Base-by-base conservation (phyloP, 1,140 invertebrate genomes). In the Adelges cooleyi region DNA sequence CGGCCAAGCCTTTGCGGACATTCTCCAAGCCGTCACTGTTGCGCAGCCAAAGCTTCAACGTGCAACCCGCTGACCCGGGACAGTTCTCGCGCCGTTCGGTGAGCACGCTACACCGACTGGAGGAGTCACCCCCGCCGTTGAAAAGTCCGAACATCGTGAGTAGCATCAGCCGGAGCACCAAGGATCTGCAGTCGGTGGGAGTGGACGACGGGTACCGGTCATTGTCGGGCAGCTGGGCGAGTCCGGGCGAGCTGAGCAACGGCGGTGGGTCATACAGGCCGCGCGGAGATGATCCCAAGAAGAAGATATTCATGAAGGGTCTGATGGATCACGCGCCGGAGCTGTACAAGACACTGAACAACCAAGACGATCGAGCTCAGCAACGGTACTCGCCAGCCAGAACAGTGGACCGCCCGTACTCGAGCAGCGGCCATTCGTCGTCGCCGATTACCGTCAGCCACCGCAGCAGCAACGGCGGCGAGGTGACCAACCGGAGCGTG, bases 131-230 rank as follows among this genome's bases (percentile, higher is more conserved):
- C 8, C 80, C 83, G 65, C 86, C 87, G 18, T 74, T 91, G 1
- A 89, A 90, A 70, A 89, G 87, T 72, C 89, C 89, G 0, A 86
- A 86, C 38, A 86, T 91, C 59, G 83, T 91, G 5, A 87, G 86
- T 44, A 87, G 87, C 68, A 29, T 59, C 25, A 89, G 84, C 73
- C 80, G 87, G 51, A 89, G 87, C 71, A 86, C 88, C 68, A 80
- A 82, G 59, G 87, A 90, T 72, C 73, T 90, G 8, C 53, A 71
- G 46, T 33, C 66, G 66, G 74, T 76, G 5, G 70, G 69, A 50
- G 74, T 71, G 42, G 72, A 71, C 65, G 73, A 74, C 15, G 77
- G 77, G 65, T 72, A 69, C 40, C 23, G 48, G 20, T 65, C 56
- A 23, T 6, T 49, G 40, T 51, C 67, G 10, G 49, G 38, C 10